phyloP scores from a whole-genome alignment of 37 sponge, comb jelly and placozoan genomes.

The Halichondria panicea region DNA sequence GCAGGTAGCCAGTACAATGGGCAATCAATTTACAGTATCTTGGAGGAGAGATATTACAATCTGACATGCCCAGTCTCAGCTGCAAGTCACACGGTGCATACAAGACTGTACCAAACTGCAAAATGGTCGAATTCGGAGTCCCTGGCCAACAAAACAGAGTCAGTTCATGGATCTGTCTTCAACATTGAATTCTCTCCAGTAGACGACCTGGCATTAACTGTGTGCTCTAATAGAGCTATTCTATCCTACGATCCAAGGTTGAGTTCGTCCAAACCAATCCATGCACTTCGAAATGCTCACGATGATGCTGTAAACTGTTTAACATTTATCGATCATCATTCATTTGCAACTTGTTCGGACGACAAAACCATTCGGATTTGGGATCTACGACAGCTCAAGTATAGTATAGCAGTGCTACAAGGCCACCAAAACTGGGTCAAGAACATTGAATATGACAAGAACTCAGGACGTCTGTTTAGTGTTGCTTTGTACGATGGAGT shows the following conservation, averaged over 20 bases:
- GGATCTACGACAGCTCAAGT: constrained; percentile 37
- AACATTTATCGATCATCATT: constrained; percentile 28
- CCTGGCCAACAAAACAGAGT: too few species aligned
- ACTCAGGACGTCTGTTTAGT: constrained; percentile 26
- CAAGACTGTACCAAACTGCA: too few species aligned
- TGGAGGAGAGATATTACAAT: too few species aligned
- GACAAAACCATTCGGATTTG: constrained; percentile 55
- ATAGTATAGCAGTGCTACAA: neutral
- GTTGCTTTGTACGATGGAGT: constrained; percentile 63
- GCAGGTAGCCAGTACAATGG: too few species aligned
- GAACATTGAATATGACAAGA: constrained; percentile 63
- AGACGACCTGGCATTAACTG: constrained; percentile 16
- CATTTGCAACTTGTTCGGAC: constrained; percentile 67
- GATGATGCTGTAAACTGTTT: constrained; percentile 57
- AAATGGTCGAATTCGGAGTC: too few species aligned
- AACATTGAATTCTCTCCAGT: constrained; percentile 62
- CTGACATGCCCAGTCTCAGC: too few species aligned
- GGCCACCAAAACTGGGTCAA: constrained; percentile 66
- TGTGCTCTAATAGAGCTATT: constrained; percentile 9
- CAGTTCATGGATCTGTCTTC: constrained; percentile 64
- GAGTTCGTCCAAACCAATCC: neutral
- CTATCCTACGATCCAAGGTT: constrained; percentile 23
- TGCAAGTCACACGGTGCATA: too few species aligned
- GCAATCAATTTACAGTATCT: too few species aligned
- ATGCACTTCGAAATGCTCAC: constrained; percentile 24